These are phyloP conservation scores for Lycodopsis pacificus DNA, from an alignment of 2,797 vertebrate species.

Conservation along the genomic window DNA sequence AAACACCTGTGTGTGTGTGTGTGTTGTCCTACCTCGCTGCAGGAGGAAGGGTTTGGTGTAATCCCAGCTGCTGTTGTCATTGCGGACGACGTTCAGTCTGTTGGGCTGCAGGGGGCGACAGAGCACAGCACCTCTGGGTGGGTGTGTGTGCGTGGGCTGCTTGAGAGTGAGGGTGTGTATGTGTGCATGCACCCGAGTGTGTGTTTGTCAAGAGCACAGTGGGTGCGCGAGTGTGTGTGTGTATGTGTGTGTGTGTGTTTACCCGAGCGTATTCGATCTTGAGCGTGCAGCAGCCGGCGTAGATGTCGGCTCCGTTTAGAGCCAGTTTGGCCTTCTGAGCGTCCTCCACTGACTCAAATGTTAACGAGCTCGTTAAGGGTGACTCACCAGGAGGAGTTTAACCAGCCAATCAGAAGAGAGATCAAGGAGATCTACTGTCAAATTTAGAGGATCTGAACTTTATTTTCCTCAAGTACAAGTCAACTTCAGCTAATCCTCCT, in stretches of 20 bases:
- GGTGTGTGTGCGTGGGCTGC: conserved; percentile 53
- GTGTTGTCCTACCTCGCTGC: conserved; percentile 89
- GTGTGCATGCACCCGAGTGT: conserved; percentile 43
- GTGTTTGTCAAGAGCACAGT: conserved; percentile 21
- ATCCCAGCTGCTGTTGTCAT: conserved; percentile 97
- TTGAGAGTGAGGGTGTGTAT: conserved; percentile 34
- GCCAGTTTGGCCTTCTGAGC: conserved; percentile 96
- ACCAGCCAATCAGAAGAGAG: conserved; percentile 38
- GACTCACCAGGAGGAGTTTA: conserved; percentile 64
- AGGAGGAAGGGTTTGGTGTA: conserved; percentile 95
- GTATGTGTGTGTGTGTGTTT: conserved; percentile 73
- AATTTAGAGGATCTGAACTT: too few relatives aligned
- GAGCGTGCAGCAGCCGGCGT: conserved; percentile 96
- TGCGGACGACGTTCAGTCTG: conserved; percentile 95
- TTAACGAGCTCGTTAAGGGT: conserved; percentile 87
- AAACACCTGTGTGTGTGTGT: conserved; percentile 3
- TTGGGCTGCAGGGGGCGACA: conserved; percentile 90
- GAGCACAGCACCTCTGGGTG: conserved; percentile 73
- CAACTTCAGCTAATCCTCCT: too few relatives aligned
- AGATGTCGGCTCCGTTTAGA: conserved; percentile 97
- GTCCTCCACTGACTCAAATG: conserved; percentile 91
- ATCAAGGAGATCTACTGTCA: too few relatives aligned
- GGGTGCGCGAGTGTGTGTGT: not conserved
- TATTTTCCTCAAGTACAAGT: too few relatives aligned
- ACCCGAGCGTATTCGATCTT: conserved; percentile 99